Evolutionary conservation across 2,797 vertebrate species (phyloP).

Genomic region (Lerista edwardsae): DNA sequence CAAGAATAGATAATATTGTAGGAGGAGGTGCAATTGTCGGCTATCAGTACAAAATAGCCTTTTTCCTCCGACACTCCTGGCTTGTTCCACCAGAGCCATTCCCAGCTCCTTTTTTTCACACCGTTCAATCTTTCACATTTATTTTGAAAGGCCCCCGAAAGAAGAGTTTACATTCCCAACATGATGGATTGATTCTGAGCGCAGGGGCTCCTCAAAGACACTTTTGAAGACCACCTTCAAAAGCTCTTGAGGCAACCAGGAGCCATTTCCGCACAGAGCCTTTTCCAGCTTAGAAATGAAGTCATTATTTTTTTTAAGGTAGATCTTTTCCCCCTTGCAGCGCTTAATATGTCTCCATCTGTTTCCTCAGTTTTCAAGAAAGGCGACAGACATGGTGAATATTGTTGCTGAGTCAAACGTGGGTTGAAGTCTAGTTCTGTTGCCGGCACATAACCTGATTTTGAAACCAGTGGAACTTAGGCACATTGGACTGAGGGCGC

Average conservation of each 20-base stretch:
- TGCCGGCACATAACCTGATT: too few species aligned
- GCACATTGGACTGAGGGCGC: too few species aligned
- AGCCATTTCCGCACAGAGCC: neutral
- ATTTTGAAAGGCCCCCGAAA: constrained; percentile 15
- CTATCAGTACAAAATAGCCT: too few species aligned
- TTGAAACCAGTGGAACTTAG: too few species aligned
- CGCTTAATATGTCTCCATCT: too few species aligned
- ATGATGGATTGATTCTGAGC: constrained; percentile 18
- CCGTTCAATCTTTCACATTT: constrained; percentile 27
- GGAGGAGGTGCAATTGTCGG: too few species aligned
- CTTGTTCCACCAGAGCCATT: too few species aligned
- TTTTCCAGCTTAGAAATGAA: neutral
- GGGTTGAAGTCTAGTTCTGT: too few species aligned
- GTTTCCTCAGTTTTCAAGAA: neutral
- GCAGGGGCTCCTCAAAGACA: neutral
- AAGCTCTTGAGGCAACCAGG: neutral
- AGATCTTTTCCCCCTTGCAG: neutral
- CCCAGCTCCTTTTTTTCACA: too few species aligned
- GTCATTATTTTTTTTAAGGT: neutral
- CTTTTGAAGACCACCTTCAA: neutral
- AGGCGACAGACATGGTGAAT: neutral
- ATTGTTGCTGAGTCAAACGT: neutral
- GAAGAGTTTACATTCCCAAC: neutral
- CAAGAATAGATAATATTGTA: too few species aligned
- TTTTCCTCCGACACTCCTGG: too few species aligned